Evolutionary conservation across 2,797 vertebrate species (phyloP), one percentile per base, ranked within the genome.

Genomic region (Choloepus didactylus): DNA sequence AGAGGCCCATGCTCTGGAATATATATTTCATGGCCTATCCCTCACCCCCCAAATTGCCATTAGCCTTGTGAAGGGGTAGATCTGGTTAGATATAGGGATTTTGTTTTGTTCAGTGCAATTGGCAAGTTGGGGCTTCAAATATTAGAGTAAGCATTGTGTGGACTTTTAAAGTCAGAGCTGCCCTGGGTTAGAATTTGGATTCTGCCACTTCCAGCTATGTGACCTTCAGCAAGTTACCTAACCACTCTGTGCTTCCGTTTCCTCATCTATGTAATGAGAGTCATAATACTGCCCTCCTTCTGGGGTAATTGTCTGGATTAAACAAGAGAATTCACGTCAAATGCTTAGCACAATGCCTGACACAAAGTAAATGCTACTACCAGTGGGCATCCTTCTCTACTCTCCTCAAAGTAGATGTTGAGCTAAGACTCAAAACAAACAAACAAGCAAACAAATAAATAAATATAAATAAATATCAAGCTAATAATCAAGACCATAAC

Each of bases 381-480:
- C 31, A 67, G 7, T 72, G 31, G 7, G 38, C 31, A 27, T 84
- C 51, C n/a, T 82, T 96, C 62, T 82, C 80, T 16, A 75, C 29
- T 81, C 59, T 93, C 51, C 25, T 81, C 66, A 70, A 93, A 91
- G 77, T 27, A 94, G 67, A 94, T 75, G n/a, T 60, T 75, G 8
- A 95, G 25, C 16, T 89, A 69, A 90, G 82, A 87, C 18, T 87
- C 70, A 87, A 95, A 72, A 87, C 62, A 4, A 62, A n/a, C 41
- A 69, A 73, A 51, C 35, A 35, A 35, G 35, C 35, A 35, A 35
- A 35, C 2, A 35, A 35, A 35, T 35, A 35, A 35, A 35, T 35
- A 35, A 35, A 35, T 35, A 35, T 59, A 83, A 60, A 75, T 91
- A 79, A 49, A 76, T 54, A 66, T 62, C 76, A n/a, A 88, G 70